A percentile compares a stretch with the other conserved stretches of the same genome.
Evolutionary conservation across 1,140 invertebrate species (phyloP).

Genomic region (Sarcophaga bullata): DNA sequence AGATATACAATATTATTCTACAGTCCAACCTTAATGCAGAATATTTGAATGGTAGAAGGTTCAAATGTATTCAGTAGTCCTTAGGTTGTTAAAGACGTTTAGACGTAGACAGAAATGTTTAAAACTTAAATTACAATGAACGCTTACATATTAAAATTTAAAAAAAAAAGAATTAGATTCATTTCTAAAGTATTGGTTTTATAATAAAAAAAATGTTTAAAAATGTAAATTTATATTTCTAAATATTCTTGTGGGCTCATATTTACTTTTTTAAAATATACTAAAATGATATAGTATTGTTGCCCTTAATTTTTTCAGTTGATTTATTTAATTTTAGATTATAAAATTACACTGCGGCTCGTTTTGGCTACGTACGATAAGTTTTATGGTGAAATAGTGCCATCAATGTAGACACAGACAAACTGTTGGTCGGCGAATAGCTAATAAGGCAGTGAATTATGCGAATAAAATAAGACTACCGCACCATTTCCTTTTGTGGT

Average conservation of each 20-base stretch:
- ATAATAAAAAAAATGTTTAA: conserved; percentile 5
- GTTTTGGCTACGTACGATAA: conserved; percentile 46
- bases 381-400: conserved; percentile 57
- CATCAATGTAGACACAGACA: conserved; percentile 51
- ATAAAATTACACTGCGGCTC: background rate
- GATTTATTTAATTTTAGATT: conserved; percentile 12
- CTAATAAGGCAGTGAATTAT: conserved; percentile 1
- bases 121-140: background rate
- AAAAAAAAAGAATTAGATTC: background rate
- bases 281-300: no score
- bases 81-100: conserved; percentile 11
- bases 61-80: conserved; percentile 35
- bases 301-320: background rate
- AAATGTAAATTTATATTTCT: conserved; percentile 18
- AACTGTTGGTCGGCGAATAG: conserved; percentile 38
- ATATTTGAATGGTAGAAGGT: background rate
- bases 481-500: conserved; percentile 27
- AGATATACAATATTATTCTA: background rate
- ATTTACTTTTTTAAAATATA: no score
- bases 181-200: background rate
- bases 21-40: background rate
- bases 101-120: background rate
- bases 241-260: background rate
- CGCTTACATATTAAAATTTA: background rate
- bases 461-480: background rate